These are phyloP conservation scores for Philereme vetulata DNA, from an alignment of 2,888 invertebrate genomes.

Conservation along the genomic window DNA sequence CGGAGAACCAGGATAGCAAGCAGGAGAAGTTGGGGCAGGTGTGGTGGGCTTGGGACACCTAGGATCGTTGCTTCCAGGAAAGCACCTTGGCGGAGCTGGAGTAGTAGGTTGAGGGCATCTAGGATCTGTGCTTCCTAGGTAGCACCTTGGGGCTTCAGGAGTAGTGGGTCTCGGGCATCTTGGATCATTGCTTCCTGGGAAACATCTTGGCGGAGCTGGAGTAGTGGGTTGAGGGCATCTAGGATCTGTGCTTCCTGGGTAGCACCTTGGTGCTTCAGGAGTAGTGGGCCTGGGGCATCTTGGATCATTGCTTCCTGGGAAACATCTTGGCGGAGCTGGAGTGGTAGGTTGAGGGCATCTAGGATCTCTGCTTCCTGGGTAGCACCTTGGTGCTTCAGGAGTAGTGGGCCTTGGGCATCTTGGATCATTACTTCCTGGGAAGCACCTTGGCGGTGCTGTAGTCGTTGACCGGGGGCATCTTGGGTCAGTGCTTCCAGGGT, in stretches of 20 bases:
- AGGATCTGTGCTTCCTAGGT: constrained; percentile 54
- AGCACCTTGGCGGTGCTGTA: constrained; percentile 40
- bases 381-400: constrained; percentile 40
- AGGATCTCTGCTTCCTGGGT: constrained; percentile 39
- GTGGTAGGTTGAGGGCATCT: constrained; percentile 39
- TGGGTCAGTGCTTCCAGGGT: constrained; percentile 48
- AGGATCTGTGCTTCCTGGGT: constrained; percentile 44
- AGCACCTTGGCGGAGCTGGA: constrained; percentile 46
- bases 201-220: constrained; percentile 38
- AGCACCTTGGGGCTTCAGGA: constrained; percentile 36
- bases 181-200: constrained; percentile 39
- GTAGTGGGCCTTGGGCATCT: constrained; percentile 45
- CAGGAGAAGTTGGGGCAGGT: constrained; percentile 26
- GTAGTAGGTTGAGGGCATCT: constrained; percentile 53
- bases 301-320: constrained; percentile 48
- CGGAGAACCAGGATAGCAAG: constrained; percentile 39
- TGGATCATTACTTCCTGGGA: constrained; percentile 44
- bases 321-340: no score
- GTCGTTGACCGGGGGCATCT: constrained; percentile 53
- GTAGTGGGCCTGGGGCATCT: constrained; percentile 51
- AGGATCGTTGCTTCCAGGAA: constrained; percentile 55
- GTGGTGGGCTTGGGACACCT: constrained; percentile 48
- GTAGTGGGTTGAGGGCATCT: constrained; percentile 45
- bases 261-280: constrained; percentile 41
- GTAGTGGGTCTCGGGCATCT: constrained; percentile 39